Conservation (phyloP, 2,888 invertebrate species). For the Xanthia togata region DNA sequence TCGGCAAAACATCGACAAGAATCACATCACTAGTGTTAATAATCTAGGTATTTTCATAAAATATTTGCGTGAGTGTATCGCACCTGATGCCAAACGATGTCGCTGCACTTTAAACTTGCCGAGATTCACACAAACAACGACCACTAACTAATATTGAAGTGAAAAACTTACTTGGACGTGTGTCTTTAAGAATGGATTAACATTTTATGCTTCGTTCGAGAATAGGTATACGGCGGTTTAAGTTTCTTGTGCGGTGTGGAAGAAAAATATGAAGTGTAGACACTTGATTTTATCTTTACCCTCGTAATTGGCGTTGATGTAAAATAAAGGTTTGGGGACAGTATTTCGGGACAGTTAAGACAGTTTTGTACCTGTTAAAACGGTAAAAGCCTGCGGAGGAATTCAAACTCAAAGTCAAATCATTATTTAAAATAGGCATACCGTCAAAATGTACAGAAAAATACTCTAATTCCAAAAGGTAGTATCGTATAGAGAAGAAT, state of each 20-base stretch:
- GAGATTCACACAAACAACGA: constrained; percentile 83
- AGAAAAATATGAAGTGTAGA: constrained; percentile 17
- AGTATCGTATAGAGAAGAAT: too few relatives aligned
- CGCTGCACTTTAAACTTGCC: constrained; percentile 86
- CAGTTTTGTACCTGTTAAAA: background rate
- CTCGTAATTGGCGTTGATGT: constrained; percentile 11
- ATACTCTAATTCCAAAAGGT: too few relatives aligned
- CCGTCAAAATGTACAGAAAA: too few relatives aligned
- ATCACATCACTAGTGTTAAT: constrained; percentile 78
- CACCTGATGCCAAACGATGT: constrained; percentile 86
- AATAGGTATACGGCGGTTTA: constrained; percentile 23
- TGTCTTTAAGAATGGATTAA: constrained; percentile 63
- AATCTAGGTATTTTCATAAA: constrained; percentile 88
- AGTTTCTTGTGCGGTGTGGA: constrained; percentile 16
- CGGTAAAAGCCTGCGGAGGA: background rate
- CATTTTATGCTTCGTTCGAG: constrained; percentile 40
- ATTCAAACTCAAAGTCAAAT: too few relatives aligned
- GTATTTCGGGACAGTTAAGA: background rate
- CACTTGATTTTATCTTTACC: constrained; percentile 16
- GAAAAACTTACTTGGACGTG: constrained; percentile 62
- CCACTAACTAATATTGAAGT: constrained; percentile 64
- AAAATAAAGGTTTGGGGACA: background rate
- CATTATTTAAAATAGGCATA: too few relatives aligned
- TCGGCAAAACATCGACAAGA: constrained; percentile 64
- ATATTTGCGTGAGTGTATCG: constrained; percentile 89